Evolutionary conservation across 2,888 invertebrate genomes (phyloP).

Genomic region (Argyresthia albistria): DNA sequence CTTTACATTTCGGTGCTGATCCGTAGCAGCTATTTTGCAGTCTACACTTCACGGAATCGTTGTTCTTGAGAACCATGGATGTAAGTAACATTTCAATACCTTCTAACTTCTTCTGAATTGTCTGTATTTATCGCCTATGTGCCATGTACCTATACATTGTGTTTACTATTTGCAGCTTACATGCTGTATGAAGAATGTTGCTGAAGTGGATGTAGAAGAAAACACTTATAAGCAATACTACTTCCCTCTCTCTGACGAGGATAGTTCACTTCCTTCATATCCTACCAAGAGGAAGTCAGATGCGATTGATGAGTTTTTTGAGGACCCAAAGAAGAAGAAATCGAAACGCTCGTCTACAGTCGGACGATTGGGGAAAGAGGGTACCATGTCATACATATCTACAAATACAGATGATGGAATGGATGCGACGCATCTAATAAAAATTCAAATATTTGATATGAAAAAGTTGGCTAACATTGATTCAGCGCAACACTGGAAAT

Average conservation of each 20-base stretch:
- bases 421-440: conserved; percentile 7
- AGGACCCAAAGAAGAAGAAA: not conserved
- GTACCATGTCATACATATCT: not conserved
- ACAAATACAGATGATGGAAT: conserved; percentile 3
- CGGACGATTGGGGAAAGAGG: not conserved
- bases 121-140: not conserved
- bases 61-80: not conserved
- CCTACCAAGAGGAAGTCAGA: not conserved
- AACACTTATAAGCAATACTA: not conserved
- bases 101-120: not conserved
- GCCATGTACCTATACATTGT: not conserved
- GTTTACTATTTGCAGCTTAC: not conserved
- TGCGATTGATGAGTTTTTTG: not conserved
- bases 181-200: not conserved
- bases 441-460: conserved; percentile 7
- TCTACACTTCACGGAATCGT: not conserved
- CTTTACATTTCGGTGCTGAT: not conserved
- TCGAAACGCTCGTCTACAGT: not conserved
- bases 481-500: conserved; percentile 6
- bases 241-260: not conserved
- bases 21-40: not conserved
- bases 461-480: conserved; percentile 4
- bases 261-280: not conserved
- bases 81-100: not conserved
- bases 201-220: not conserved